Conservation (phyloP, 2,797 vertebrate genomes). For the Cuculus canorus region DNA sequence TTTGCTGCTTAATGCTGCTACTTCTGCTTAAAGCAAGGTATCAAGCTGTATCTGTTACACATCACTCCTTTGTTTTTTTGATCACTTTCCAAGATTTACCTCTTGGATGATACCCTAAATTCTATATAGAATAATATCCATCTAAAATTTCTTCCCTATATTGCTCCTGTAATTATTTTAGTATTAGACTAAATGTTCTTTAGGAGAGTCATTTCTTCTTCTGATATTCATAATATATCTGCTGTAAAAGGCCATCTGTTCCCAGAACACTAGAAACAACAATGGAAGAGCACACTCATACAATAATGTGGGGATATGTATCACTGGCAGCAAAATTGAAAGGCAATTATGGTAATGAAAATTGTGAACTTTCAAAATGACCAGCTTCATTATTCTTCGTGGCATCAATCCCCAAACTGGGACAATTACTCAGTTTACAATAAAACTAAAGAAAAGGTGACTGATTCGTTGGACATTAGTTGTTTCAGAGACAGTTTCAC, state of each 20-base stretch:
- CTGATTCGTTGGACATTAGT: constrained; percentile 4
- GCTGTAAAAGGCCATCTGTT: constrained; percentile 50
- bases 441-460: constrained; percentile 37
- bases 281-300: constrained; percentile 22
- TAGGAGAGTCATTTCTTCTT: constrained; percentile 37
- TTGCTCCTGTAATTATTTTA: constrained; percentile 29
- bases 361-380: constrained; percentile 47
- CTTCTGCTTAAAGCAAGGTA: background rate
- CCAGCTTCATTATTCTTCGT: constrained; percentile 6
- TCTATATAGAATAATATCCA: background rate
- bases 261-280: constrained; percentile 44
- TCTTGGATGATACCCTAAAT: background rate
- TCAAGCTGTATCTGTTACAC: background rate
- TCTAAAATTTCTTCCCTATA: background rate
- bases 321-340: constrained; percentile 38
- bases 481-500: background rate
- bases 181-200: constrained; percentile 41
- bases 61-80: background rate
- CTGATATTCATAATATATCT: constrained; percentile 29
- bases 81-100: background rate
- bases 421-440: constrained; percentile 42
- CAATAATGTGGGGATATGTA: constrained; percentile 17
- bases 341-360: constrained; percentile 49
- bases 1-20: background rate
- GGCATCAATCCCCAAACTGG: constrained; percentile 18